phyloP scores from a whole-genome alignment of 2,888 invertebrate species.

The Dioctria linearis region DNA sequence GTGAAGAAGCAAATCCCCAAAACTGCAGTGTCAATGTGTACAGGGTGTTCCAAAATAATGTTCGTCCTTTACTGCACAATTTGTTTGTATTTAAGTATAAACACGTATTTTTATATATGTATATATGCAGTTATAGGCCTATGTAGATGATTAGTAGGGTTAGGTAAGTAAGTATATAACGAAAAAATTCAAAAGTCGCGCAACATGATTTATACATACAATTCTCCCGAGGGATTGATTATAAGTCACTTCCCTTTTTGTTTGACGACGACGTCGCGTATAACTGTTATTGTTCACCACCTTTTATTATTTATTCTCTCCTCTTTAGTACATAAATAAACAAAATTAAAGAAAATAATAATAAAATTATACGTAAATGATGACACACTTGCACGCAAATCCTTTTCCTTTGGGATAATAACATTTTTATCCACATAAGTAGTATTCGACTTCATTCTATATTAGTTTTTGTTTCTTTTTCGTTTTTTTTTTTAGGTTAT shows the following conservation, averaged over 20 bases:
- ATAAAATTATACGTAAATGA: too few species aligned
- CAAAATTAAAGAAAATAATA: too few species aligned
- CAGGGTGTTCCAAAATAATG: conserved; percentile 15
- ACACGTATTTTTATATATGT: too few species aligned
- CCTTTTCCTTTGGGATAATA: conserved; percentile 41
- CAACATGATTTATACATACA: conserved; percentile 38
- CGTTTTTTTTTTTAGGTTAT: conserved; percentile 25
- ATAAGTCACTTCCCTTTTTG: conserved; percentile 41
- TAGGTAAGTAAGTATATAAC: background rate
- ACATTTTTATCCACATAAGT: conserved; percentile 35
- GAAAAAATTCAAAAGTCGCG: conserved; percentile 27
- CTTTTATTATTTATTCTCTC: conserved; percentile 29
- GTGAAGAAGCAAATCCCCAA: conserved; percentile 30
- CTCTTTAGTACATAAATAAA: too few species aligned
- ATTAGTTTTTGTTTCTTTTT: background rate
- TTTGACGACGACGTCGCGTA: background rate
- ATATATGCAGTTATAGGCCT: too few species aligned
- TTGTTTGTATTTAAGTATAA: too few species aligned
- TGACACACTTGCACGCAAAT: background rate
- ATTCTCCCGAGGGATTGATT: conserved; percentile 37
- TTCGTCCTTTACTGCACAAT: too few species aligned
- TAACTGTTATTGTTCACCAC: conserved; percentile 48
- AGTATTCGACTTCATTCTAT: conserved; percentile 36
- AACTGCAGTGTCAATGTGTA: conserved; percentile 40
- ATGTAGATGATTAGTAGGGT: background rate